Percentiles rank a stretch among this genome's conserved stretches.
Conservation (phyloP, 2,888 invertebrate genomes). For the Sclerodermus sp. region DNA sequence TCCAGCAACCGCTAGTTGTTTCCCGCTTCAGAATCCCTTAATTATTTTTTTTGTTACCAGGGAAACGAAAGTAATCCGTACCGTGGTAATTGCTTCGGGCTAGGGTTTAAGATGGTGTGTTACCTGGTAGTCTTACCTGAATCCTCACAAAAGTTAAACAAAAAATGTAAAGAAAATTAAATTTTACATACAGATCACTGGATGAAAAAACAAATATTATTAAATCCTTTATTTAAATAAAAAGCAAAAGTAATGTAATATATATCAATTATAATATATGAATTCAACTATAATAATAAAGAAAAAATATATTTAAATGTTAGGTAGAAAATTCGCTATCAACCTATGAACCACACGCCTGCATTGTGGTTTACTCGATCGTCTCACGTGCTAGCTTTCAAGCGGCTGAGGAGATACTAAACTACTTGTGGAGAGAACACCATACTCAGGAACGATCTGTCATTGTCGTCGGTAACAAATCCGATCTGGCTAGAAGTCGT, state of each 20-base stretch:
- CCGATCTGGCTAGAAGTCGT: constrained; percentile 85
- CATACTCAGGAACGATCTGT: constrained; percentile 82
- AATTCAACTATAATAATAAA: too few relatives aligned
- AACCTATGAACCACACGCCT: constrained; percentile 90
- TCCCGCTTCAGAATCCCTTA: neutral
- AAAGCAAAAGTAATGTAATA: too few relatives aligned
- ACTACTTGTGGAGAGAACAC: constrained; percentile 82
- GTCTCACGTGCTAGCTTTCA: constrained; percentile 83
- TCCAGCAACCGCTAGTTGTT: too few relatives aligned
- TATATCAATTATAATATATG: too few relatives aligned
- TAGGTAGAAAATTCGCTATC: constrained; percentile 86
- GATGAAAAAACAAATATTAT: neutral
- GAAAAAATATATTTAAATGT: too few relatives aligned
- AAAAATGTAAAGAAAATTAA: too few relatives aligned
- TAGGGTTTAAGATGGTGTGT: too few relatives aligned
- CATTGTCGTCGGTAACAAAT: constrained; percentile 92
- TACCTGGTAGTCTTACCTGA: too few relatives aligned
- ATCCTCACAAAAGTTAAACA: too few relatives aligned
- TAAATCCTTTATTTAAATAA: too few relatives aligned
- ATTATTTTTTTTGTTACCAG: constrained; percentile 6
- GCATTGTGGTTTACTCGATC: constrained; percentile 88
- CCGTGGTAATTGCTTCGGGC: too few relatives aligned
- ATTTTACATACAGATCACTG: constrained; percentile 6
- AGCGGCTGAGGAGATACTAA: constrained; percentile 80
- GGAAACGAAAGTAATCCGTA: too few relatives aligned